phyloP scores from a whole-genome alignment of 2,797 vertebrate species.

The Glyptemys insculpta region DNA sequence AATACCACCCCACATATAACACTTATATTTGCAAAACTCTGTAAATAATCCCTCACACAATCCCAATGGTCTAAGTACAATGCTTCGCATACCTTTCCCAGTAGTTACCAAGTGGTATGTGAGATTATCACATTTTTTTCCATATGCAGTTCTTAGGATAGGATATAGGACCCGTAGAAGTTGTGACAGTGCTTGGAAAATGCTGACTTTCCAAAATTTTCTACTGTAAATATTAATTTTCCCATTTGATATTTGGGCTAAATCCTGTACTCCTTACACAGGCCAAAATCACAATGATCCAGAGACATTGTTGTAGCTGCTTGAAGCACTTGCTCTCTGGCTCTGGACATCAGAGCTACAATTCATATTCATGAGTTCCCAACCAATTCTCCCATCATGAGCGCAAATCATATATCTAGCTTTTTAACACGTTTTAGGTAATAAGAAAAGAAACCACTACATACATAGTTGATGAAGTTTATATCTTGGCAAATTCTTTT shows the following conservation, averaged over 20 bases:
- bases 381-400: neutral
- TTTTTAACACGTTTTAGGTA: neutral
- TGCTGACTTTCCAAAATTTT: neutral
- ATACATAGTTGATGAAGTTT: neutral
- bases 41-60: neutral
- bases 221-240: neutral
- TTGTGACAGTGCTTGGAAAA: neutral
- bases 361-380: neutral
- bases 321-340: neutral
- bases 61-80: neutral
- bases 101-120: neutral
- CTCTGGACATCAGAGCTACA: fast-evolving
- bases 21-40: neutral
- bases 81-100: neutral
- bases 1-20: neutral
- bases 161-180: neutral
- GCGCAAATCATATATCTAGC: neutral
- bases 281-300: neutral
- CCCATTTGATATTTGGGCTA: neutral
- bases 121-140: neutral
- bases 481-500: neutral
- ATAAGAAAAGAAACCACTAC: fast-evolving
- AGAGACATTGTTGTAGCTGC: fast-evolving
- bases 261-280: neutral
- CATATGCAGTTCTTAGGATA: neutral